Evolutionary conservation across 2,113 vertebrate species (phyloP), one percentile per base, ranked within the genome.

Genomic region (Prunella fulvescens): DNA sequence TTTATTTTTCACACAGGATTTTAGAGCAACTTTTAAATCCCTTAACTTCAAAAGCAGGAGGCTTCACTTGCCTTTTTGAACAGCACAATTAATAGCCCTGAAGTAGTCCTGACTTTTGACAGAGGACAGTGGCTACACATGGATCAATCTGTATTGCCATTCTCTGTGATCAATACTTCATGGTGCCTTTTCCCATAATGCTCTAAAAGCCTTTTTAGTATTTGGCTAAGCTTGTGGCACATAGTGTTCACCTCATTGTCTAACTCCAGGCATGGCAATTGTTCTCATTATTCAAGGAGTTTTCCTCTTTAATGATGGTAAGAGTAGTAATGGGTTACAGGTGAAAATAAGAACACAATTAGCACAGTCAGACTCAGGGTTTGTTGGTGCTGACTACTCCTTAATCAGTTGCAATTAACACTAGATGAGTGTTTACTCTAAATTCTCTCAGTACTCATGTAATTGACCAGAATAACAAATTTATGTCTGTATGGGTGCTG

Each of bases 321-420:
- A 74, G 72, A 74, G 28, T 50, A 64, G 91, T 65, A 93, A 87
- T 79, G 76, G 40, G 44, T 93, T 92, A 96, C 79, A 86, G 94
- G 91, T 95, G 85, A 92, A 95, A 95, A 97, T 72, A 85, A 96
- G 73, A 35, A 57, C 69, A 94, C 81, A 92, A 94, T 97, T 97
- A 97, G 58, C 35, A 6, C 91, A 96, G 89, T 78, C 70, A 87
- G 86, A 86, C 76, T 97, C 18, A 1, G 56, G 65, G 40, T 85
- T 90, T 93, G 85, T 83, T 95, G 76, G n/a, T 92, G 58, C 79
- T 89, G 77, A 51, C 93, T 92, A 78, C 65, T 94, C 79, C 81
- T 97, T 91, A 97, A 97, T 97, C 91, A 85, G 80, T 57, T 83
- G 85, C 73, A 95, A 94, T 97, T 96, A 97, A 81, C 77, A 87